phyloP scores from a whole-genome alignment of 2,797 vertebrate species.

The Thalassophryne amazonica region DNA sequence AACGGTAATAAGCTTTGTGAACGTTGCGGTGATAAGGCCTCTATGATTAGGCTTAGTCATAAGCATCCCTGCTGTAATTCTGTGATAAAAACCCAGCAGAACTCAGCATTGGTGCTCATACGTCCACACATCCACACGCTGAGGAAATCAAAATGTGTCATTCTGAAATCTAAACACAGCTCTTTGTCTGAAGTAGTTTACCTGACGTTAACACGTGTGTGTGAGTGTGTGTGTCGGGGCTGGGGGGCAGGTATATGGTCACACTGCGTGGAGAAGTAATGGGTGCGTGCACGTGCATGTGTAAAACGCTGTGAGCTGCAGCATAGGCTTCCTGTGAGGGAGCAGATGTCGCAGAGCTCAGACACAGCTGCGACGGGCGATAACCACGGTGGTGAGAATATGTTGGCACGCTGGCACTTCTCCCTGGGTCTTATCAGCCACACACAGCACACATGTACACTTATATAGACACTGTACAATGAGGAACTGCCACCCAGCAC shows the following conservation, averaged over 20 bases:
- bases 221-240: not conserved
- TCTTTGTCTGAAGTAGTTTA: constrained; percentile 65
- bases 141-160: constrained; percentile 51
- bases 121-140: constrained; percentile 1
- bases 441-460: constrained; percentile 58
- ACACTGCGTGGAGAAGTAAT: constrained; percentile 27
- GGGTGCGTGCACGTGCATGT: constrained; percentile 13
- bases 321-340: constrained; percentile 78
- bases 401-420: constrained; percentile 78
- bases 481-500: constrained; percentile 73
- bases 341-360: constrained; percentile 82
- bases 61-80: constrained; percentile 79
- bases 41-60: constrained; percentile 84
- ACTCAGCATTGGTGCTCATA: constrained; percentile 46
- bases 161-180: constrained; percentile 49
- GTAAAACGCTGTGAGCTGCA: constrained; percentile 67
- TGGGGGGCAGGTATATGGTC: constrained; percentile 17
- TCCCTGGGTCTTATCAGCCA: constrained; percentile 75
- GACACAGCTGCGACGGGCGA: constrained; percentile 80
- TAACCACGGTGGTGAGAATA: constrained; percentile 79
- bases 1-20: constrained; percentile 81
- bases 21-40: constrained; percentile 74
- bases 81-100: constrained; percentile 77
- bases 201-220: constrained; percentile 47
- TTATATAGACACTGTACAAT: constrained; percentile 64